Conservation (phyloP, 1,140 invertebrate genomes). For the Globodera rostochiensis region DNA sequence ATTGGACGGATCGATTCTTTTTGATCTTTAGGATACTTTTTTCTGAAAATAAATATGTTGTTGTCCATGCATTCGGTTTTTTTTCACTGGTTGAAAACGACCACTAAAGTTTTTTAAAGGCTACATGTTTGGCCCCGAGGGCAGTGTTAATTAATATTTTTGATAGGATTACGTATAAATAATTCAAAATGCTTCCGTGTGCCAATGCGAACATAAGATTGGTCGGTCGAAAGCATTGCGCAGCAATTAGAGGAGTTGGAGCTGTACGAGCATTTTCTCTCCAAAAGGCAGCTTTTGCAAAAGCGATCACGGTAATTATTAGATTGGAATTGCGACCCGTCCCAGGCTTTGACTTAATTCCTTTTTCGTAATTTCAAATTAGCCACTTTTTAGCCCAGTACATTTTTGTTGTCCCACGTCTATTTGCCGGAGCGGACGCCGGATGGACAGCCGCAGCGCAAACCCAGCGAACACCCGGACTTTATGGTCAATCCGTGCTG, state of each 20-base stretch:
- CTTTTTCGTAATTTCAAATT: not conserved
- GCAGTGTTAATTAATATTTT: not conserved
- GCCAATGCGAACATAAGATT: not conserved
- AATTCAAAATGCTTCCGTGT: not conserved
- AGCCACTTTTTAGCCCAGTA: not conserved
- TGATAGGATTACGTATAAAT: not conserved
- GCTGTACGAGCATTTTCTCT: not conserved
- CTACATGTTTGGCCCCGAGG: not conserved
- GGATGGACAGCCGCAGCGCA: conserved; percentile 30
- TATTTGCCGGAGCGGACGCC: conserved; percentile 38
- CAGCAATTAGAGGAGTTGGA: too few relatives aligned
- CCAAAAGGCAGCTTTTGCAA: not conserved
- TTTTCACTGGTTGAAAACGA: too few relatives aligned
- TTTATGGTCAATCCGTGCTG: not conserved
- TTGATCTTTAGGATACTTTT: not conserved
- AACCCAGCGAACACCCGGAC: conserved; percentile 23
- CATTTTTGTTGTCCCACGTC: not conserved
- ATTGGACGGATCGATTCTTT: not conserved
- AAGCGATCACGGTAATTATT: conserved; percentile 2
- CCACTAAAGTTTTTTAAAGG: too few relatives aligned
- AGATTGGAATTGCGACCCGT: not conserved
- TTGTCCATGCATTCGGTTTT: not conserved
- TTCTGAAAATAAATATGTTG: not conserved
- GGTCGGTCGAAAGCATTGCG: not conserved
- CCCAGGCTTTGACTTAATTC: too few relatives aligned